Evolutionary conservation across 2,113 vertebrate genomes (phyloP), one percentile per base, ranked within the genome.

Genomic region (Panurus biarmicus): DNA sequence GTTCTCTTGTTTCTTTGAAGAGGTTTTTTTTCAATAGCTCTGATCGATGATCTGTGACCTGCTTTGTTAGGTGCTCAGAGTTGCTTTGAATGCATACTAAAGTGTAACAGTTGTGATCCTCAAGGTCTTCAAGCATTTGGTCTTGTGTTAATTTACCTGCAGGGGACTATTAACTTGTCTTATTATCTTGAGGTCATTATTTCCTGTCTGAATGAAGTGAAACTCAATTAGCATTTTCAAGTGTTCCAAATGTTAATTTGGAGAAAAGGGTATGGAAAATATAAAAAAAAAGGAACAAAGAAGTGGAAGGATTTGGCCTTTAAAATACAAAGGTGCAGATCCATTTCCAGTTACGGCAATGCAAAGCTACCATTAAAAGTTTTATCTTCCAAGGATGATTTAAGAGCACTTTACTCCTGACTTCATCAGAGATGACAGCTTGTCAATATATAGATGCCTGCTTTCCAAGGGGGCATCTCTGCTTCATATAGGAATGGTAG

Each of bases 131-230:
- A 66, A 85, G 93, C 93, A 89, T 95, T 95, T 94, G 89, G 81
- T 94, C 71, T 79, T 87, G 50, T 73, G 74, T 89, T 95, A 95
- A 94, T 95, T 94, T 94, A 95, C 93, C 91, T 95, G 94, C 87
- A 91, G 95, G 92, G 86, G 70, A 74, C 95, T 91, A 89, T 96
- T 96, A 96, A 94, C 93, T 93, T 92, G 76, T 93, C 89, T 75
- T 96, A 89, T 81, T 95, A 92, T 85, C 82, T 93, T 66, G 85
- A 95, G 96, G 94, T 96, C 95, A 86, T 96, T 96, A 94, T 96
- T 96, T 92, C 69, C 90, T 94, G 88, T 96, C 85, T 83, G 96
- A 94, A 86, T 88, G 64, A 90, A 95, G 56, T 86, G 82, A 94
- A 95, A 90, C 69, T 71, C 82, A 96, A 88, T 96, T 96, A 94